Conservation (phyloP, 1,140 invertebrate species). For the Cyrtorhinus lividipennis region DNA sequence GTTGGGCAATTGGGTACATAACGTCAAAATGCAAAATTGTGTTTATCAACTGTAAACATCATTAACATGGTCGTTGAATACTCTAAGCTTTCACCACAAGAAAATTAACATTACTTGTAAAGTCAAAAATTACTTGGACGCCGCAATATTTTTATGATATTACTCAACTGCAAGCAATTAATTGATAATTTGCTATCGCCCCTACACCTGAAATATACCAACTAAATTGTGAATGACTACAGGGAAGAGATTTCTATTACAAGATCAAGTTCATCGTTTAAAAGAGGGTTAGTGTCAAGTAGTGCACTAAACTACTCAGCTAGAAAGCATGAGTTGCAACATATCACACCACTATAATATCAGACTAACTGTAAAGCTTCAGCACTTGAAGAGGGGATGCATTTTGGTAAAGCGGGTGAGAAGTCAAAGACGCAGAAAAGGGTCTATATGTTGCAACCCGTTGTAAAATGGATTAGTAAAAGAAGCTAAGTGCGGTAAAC, state of each 20-base stretch:
- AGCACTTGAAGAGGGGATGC: too few species aligned
- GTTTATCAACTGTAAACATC: too few species aligned
- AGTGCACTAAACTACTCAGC: not conserved
- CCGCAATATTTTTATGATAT: too few species aligned
- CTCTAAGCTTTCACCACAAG: too few species aligned
- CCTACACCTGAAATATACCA: not conserved
- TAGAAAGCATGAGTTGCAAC: conserved; percentile 15
- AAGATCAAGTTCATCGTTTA: not conserved
- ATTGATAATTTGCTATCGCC: not conserved
- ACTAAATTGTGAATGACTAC: conserved; percentile 10
- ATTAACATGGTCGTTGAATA: too few species aligned
- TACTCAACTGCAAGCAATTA: conserved; percentile 1
- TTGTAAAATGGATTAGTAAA: not conserved
- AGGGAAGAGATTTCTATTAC: conserved; percentile 12
- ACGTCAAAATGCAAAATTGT: too few species aligned
- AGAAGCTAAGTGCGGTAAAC: not conserved
- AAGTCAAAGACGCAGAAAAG: too few species aligned
- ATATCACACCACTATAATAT: conserved; percentile 13
- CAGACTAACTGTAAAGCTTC: too few species aligned
- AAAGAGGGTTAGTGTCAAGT: not conserved
- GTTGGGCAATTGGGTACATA: too few species aligned
- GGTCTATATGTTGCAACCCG: conserved; percentile 19
- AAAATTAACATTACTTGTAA: too few species aligned
- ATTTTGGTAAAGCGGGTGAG: too few species aligned
- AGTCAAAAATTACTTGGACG: too few species aligned